Percentiles rank a stretch among this genome's conserved stretches.
These are phyloP conservation scores for Acleris literana DNA, from an alignment of 2,888 invertebrate species.

Conservation along the genomic window DNA sequence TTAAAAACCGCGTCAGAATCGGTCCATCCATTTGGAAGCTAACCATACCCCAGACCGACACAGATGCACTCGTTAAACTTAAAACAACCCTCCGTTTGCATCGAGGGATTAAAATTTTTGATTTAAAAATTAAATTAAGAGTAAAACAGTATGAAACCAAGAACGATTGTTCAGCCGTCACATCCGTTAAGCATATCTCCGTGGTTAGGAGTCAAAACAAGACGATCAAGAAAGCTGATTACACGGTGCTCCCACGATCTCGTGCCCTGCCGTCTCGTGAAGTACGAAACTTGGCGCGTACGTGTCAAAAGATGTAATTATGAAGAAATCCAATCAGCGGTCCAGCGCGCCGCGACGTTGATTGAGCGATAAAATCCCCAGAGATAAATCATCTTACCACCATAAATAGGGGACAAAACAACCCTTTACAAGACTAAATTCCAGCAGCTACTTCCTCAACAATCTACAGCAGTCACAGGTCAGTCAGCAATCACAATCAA, in stretches of 20 bases:
- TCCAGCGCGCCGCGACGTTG: slow-evolving; percentile 70
- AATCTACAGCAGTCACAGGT: slow-evolving; percentile 6
- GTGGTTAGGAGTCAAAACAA: slow-evolving; percentile 71
- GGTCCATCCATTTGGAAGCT: too few relatives aligned
- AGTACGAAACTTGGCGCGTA: slow-evolving; percentile 81
- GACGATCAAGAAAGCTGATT: slow-evolving; percentile 80
- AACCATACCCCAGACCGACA: too few relatives aligned
- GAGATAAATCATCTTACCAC: slow-evolving; percentile 76
- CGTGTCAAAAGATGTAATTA: slow-evolving; percentile 84
- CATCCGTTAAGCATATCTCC: slow-evolving; percentile 55
- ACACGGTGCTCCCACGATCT: slow-evolving; percentile 82
- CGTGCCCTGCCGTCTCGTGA: slow-evolving; percentile 71
- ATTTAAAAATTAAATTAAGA: neutral
- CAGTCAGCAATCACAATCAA: slow-evolving; percentile 11
- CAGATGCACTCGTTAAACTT: too few relatives aligned
- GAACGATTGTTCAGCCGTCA: slow-evolving; percentile 27
- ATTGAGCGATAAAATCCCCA: slow-evolving; percentile 79
- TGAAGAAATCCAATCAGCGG: slow-evolving; percentile 82
- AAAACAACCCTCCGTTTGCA: too few relatives aligned
- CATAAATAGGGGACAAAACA: slow-evolving; percentile 76
- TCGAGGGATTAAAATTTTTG: neutral
- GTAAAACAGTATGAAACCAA: neutral
- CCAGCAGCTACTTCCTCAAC: slow-evolving; percentile 4
- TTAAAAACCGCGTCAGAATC: too few relatives aligned
- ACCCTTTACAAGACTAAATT: slow-evolving; percentile 18